Conservation (phyloP, 2,113 vertebrate genomes). For the Pelusios castaneus region DNA sequence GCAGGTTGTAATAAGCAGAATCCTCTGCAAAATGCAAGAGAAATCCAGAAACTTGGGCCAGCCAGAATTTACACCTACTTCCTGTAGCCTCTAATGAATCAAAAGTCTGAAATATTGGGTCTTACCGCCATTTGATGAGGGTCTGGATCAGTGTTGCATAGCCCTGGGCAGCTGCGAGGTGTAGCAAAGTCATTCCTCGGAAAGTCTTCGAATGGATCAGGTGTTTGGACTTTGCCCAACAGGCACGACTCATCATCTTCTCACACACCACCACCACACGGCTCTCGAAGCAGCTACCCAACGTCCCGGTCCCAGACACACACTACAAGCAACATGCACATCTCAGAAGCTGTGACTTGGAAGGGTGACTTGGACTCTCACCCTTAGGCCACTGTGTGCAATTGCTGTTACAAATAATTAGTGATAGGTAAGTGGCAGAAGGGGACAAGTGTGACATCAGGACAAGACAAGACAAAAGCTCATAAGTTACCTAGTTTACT, state of each 20-base stretch:
- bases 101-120: background rate
- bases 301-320: constrained; percentile 81
- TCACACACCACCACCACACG: constrained; percentile 98
- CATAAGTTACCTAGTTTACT: rapidly evolving
- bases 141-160: constrained; percentile 99
- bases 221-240: constrained; percentile 99
- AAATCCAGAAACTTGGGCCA: background rate
- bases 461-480: background rate
- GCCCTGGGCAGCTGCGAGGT: constrained; percentile 96
- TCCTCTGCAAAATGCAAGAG: background rate
- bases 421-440: rapidly evolving
- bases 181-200: constrained; percentile 96
- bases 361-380: background rate
- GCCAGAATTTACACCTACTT: background rate
- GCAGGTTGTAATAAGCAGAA: background rate
- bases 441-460: background rate
- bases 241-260: constrained; percentile 99
- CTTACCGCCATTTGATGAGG: constrained; percentile 99
- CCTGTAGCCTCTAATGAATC: background rate
- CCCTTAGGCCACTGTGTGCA: background rate
- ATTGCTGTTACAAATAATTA: background rate
- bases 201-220: constrained; percentile 99
- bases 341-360: background rate
- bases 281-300: constrained; percentile 97
- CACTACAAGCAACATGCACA: constrained; percentile 74